Conservation (phyloP, 2,888 invertebrate species). For the Gisinianus flammeolus region DNA sequence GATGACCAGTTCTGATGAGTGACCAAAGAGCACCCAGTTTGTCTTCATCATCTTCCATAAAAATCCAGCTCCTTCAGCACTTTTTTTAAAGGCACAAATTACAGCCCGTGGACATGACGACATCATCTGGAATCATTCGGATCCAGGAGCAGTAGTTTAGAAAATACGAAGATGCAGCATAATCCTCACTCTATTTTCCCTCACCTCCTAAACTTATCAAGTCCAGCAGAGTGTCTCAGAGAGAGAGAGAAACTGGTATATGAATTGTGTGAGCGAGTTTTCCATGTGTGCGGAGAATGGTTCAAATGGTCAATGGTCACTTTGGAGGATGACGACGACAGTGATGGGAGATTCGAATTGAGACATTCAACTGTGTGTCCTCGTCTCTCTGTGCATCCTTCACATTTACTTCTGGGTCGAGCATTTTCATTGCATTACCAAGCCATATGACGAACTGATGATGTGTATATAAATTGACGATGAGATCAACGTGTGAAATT, state of each 20-base stretch:
- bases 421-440: too few relatives aligned
- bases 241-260: background rate
- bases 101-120: background rate
- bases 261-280: background rate
- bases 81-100: constrained; percentile 2
- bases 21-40: background rate
- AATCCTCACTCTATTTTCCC: background rate
- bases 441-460: background rate
- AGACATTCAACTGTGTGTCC: background rate
- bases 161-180: background rate
- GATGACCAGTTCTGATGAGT: background rate
- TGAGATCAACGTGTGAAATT: background rate
- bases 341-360: background rate
- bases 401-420: too few relatives aligned
- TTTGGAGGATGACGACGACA: background rate
- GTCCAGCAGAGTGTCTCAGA: background rate
- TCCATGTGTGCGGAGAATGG: background rate
- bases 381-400: too few relatives aligned
- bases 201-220: background rate
- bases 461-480: too few relatives aligned
- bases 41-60: background rate
- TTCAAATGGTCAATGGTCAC: background rate
- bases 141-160: background rate
- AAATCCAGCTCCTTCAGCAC: background rate
- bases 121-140: background rate